phyloP scores from a whole-genome alignment of 1,140 invertebrate species.

The Sipha flava region DNA sequence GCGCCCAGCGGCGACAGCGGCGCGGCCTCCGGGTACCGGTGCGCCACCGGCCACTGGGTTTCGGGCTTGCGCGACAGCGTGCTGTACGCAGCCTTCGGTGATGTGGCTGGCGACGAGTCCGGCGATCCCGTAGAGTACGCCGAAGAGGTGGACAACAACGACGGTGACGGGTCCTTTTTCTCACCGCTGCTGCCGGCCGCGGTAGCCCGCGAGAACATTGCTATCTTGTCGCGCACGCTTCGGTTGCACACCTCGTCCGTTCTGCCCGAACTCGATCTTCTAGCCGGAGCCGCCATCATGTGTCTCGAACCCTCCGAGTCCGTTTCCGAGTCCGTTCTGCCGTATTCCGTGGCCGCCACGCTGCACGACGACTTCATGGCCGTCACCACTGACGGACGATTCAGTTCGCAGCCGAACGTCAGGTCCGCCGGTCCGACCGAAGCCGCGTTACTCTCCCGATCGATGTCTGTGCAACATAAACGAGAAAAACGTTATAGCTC shows the following conservation, averaged over 20 bases:
- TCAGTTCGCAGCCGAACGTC: not conserved
- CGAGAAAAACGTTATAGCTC: not conserved
- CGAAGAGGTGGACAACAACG: too few species aligned
- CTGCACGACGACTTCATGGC: conserved; percentile 18
- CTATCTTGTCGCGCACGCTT: conserved; percentile 77
- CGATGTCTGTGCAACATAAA: not conserved
- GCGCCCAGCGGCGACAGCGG: not conserved
- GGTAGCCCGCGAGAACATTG: conserved; percentile 60
- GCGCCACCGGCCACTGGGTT: not conserved
- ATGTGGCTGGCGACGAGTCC: conserved; percentile 39
- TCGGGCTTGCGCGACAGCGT: conserved; percentile 7
- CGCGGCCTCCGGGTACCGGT: not conserved
- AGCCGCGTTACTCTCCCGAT: not conserved
- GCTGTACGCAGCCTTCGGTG: conserved; percentile 28
- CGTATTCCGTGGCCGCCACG: not conserved
- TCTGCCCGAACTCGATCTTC: conserved; percentile 41
- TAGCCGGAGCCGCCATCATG: not conserved
- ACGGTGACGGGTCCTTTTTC: conserved; percentile 32
- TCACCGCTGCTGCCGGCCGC: not conserved
- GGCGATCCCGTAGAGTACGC: conserved; percentile 39
- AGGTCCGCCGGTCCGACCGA: not conserved
- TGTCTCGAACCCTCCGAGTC: not conserved
- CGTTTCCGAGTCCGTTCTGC: not conserved
- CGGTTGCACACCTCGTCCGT: conserved; percentile 60
- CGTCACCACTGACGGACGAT: not conserved